A percentile compares a stretch with the other conserved stretches of the same genome.
Evolutionary conservation across 2,797 vertebrate genomes (phyloP).

Genomic region (Chaunax sp.): DNA sequence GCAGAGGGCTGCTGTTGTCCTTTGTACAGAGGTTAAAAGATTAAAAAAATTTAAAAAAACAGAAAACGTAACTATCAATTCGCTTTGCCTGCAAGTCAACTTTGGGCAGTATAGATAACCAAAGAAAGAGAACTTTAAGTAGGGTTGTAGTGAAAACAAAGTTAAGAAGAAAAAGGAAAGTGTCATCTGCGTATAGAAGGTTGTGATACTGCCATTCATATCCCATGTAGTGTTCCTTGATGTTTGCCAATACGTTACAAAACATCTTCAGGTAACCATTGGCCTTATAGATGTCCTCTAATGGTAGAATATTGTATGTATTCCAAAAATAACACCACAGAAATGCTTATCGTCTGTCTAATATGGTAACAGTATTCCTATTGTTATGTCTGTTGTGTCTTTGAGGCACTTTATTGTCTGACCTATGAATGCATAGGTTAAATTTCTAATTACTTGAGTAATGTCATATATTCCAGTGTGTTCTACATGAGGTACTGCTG

Average conservation of each 20-base stretch:
- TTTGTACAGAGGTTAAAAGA: conserved; percentile 51
- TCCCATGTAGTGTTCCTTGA: conserved; percentile 85
- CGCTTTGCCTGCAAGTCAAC: conserved; percentile 79
- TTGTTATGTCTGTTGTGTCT: conserved; percentile 88
- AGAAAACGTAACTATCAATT: conserved; percentile 50
- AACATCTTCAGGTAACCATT: conserved; percentile 96
- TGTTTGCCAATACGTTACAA: conserved; percentile 88
- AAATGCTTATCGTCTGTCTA: conserved; percentile 86
- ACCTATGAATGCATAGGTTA: conserved; percentile 94
- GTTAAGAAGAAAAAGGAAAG: conserved; percentile 69
- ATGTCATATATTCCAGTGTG: conserved; percentile 93
- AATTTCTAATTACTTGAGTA: conserved; percentile 96
- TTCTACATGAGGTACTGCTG: conserved; percentile 91
- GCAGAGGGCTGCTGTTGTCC: conserved; percentile 59
- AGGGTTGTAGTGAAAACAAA: conserved; percentile 69
- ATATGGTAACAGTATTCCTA: conserved; percentile 83
- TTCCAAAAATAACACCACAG: conserved; percentile 81
- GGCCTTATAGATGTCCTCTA: conserved; percentile 94
- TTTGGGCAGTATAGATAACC: conserved; percentile 85
- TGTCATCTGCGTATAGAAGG: conserved; percentile 78
- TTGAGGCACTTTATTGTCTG: conserved; percentile 93
- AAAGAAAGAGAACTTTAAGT: conserved; percentile 83
- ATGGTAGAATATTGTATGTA: conserved; percentile 86
- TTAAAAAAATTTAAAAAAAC: conserved; percentile 20
- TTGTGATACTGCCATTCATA: conserved; percentile 86